Conservation (phyloP, 2,888 invertebrate species). For the Calameuta idolon region DNA sequence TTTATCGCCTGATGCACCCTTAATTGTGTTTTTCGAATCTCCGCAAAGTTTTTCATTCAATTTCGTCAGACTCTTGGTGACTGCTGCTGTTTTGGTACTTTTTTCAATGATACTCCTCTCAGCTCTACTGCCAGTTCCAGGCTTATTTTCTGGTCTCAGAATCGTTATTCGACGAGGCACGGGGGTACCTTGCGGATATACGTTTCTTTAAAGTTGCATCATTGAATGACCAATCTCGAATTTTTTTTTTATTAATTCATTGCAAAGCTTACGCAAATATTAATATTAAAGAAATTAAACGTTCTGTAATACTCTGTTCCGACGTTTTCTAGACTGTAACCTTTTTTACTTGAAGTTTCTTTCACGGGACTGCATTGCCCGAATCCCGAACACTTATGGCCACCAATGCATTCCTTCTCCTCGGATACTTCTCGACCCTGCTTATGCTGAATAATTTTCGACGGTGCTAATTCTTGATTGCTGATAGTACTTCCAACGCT, state of each 20-base stretch:
- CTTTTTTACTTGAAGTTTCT: slow-evolving; percentile 15
- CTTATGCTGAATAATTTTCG: slow-evolving; percentile 1
- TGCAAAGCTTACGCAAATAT: not conserved
- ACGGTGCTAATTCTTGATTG: slow-evolving; percentile 2
- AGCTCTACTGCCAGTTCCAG: slow-evolving; percentile 8
- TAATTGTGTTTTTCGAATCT: slow-evolving; percentile 47
- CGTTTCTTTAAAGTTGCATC: slow-evolving; percentile 6
- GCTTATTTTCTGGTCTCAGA: slow-evolving; percentile 31
- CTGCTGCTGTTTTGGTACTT: slow-evolving; percentile 16
- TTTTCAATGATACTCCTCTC: slow-evolving; percentile 16
- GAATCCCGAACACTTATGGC: slow-evolving; percentile 34
- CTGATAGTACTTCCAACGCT: slow-evolving; percentile 11
- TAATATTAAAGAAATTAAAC: not conserved
- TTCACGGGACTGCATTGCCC: slow-evolving; percentile 36
- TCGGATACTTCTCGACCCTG: slow-evolving; percentile 8
- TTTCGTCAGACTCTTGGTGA: slow-evolving; percentile 44
- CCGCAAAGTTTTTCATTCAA: slow-evolving; percentile 32
- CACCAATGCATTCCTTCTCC: slow-evolving; percentile 10
- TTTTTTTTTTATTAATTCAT: not conserved
- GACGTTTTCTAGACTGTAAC: slow-evolving; percentile 17
- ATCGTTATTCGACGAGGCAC: slow-evolving; percentile 25
- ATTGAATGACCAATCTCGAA: not conserved
- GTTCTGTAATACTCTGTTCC: not conserved
- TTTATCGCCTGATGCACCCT: slow-evolving; percentile 55
- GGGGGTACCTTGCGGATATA: slow-evolving; percentile 25